Evolutionary conservation across 2,888 invertebrate species (phyloP).

Genomic region (Oeneis ivallda): DNA sequence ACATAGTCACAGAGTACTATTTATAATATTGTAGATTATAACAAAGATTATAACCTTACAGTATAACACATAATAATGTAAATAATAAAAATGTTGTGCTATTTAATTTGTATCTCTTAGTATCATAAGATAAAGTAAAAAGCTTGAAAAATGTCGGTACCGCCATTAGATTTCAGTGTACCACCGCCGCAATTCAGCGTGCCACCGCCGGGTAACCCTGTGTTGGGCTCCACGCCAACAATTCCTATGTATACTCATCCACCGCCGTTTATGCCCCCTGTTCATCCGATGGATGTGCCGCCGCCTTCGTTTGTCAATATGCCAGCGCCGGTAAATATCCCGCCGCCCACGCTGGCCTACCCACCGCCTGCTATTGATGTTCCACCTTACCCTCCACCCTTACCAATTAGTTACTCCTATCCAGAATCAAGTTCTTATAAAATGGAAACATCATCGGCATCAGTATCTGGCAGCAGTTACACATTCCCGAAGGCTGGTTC

Average conservation of each 20-base stretch:
- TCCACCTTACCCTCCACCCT: conserved; percentile 37
- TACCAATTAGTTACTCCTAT: conserved; percentile 38
- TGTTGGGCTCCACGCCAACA: conserved; percentile 35
- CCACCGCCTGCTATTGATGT: conserved; percentile 42
- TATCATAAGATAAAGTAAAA: background rate
- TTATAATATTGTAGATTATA: too few relatives aligned
- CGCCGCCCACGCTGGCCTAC: conserved; percentile 22
- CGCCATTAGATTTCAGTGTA: conserved; percentile 59
- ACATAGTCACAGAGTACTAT: too few relatives aligned
- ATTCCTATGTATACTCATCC: conserved; percentile 47
- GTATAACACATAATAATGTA: too few relatives aligned
- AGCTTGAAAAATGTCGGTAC: conserved; percentile 56
- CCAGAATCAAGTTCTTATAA: conserved; percentile 36
- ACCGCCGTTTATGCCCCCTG: conserved; percentile 45
- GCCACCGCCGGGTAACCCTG: conserved; percentile 40
- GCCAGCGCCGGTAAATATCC: conserved; percentile 24
- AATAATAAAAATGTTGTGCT: background rate
- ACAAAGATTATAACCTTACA: too few relatives aligned
- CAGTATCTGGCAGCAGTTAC: conserved; percentile 6
- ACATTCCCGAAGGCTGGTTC: conserved; percentile 13
- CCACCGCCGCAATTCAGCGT: conserved; percentile 58
- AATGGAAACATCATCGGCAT: conserved; percentile 20
- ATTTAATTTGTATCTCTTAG: too few relatives aligned
- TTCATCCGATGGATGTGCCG: conserved; percentile 43
- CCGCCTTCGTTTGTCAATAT: conserved; percentile 42